phyloP scores from a whole-genome alignment of 2,888 invertebrate species.

The Entomobrya proxima region DNA sequence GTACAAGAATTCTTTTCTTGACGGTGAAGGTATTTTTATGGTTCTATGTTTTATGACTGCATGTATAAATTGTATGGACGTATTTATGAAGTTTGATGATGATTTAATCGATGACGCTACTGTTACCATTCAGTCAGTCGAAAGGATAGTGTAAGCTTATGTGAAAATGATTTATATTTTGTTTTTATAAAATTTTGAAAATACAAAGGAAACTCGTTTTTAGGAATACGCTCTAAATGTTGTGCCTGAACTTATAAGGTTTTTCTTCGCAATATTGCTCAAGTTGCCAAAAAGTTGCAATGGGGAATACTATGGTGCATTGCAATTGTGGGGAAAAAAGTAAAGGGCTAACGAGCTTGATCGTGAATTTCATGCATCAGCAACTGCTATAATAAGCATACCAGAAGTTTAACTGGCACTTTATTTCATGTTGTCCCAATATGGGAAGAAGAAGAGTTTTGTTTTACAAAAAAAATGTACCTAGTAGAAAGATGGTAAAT shows the following conservation, averaged over 20 bases:
- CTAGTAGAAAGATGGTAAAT: not conserved
- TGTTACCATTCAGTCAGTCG: slow-evolving; percentile 45
- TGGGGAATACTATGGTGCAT: not conserved
- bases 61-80: not conserved
- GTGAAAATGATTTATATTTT: not conserved
- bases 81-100: slow-evolving; percentile 50
- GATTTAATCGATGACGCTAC: slow-evolving; percentile 55
- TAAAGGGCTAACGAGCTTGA: slow-evolving; percentile 33
- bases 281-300: not conserved
- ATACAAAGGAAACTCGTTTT: slow-evolving; percentile 58
- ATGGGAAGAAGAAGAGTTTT: slow-evolving; percentile 21
- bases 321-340: not conserved
- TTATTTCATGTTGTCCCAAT: not conserved
- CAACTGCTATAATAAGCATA: not conserved
- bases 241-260: not conserved
- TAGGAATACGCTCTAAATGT: not conserved
- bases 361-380: slow-evolving; percentile 54
- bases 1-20: not conserved
- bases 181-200: not conserved
- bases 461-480: not conserved
- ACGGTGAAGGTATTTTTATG: not conserved
- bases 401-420: not conserved
- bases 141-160: not conserved
- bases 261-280: not conserved
- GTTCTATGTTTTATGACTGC: not conserved